A percentile compares a stretch with the other conserved stretches of the same genome.
These are phyloP conservation scores for Leucophenga montana DNA, from an alignment of 2,888 invertebrate genomes.

Conservation along the genomic window DNA sequence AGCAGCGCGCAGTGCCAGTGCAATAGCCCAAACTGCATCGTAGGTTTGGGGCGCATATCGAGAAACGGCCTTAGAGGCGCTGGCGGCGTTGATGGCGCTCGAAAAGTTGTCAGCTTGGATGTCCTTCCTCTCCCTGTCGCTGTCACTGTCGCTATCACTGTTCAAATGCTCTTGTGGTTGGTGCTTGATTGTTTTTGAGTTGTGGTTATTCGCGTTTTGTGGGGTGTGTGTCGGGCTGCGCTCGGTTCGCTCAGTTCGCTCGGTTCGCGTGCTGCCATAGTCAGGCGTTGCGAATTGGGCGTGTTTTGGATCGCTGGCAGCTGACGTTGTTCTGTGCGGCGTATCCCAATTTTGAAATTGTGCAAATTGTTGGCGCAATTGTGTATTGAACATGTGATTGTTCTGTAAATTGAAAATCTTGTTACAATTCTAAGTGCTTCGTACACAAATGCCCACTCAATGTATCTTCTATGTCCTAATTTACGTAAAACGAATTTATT, in stretches of 20 bases:
- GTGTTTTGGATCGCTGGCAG: constrained; percentile 10
- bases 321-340: background rate
- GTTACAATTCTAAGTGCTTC: constrained; percentile 47
- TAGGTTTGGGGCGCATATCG: constrained; percentile 87
- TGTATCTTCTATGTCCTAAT: background rate
- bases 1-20: constrained; percentile 81
- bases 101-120: constrained; percentile 38
- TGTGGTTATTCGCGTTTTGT: constrained; percentile 13
- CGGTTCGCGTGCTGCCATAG: background rate
- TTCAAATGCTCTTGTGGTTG: constrained; percentile 49
- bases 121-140: constrained; percentile 17
- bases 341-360: constrained; percentile 56
- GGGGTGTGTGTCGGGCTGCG: background rate
- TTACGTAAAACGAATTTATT: background rate
- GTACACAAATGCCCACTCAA: background rate
- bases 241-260: background rate
- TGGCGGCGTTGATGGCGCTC: constrained; percentile 35
- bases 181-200: constrained; percentile 34
- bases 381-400: constrained; percentile 71
- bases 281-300: constrained; percentile 21
- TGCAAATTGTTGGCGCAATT: constrained; percentile 66
- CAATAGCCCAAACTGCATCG: constrained; percentile 94
- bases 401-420: constrained; percentile 59
- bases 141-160: constrained; percentile 3
- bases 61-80: constrained; percentile 72